These are phyloP conservation scores for Lophura swinhoii DNA, from an alignment of 2,797 vertebrate genomes.

Conservation along the genomic window DNA sequence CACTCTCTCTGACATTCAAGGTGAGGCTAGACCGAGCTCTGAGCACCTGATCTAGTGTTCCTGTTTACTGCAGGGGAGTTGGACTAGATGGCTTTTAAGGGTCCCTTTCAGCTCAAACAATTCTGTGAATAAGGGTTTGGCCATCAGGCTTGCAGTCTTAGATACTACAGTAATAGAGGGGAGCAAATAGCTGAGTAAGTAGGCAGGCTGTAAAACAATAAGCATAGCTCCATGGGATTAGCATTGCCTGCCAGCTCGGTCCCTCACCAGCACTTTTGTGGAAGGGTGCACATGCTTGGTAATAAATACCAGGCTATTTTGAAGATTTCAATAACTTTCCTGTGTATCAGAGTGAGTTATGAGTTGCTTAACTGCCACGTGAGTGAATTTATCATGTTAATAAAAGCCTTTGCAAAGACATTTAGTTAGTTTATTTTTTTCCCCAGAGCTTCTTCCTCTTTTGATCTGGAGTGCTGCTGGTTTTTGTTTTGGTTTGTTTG, in stretches of 20 bases:
- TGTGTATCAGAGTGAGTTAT: neutral
- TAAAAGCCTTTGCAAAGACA: neutral
- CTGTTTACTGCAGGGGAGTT: too few relatives aligned
- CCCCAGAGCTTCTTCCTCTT: neutral
- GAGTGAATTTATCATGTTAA: neutral
- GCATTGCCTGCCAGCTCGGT: neutral
- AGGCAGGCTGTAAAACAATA: neutral
- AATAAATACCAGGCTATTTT: neutral
- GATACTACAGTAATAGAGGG: neutral
- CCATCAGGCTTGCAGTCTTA: too few relatives aligned
- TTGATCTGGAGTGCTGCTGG: neutral
- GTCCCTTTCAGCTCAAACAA: too few relatives aligned
- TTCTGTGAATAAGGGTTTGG: neutral
- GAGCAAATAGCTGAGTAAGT: neutral
- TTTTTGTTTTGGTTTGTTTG: neutral
- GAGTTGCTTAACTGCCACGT: neutral
- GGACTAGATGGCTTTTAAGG: too few relatives aligned
- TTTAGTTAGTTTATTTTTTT: neutral
- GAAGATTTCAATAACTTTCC: neutral
- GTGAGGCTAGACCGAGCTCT: too few relatives aligned
- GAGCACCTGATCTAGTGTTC: too few relatives aligned
- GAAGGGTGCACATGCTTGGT: fast-evolving
- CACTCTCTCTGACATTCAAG: too few relatives aligned
- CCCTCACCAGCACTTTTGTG: neutral
- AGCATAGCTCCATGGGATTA: neutral